Base-by-base conservation (phyloP, 2,113 vertebrate species). In the Merops nubicus region DNA sequence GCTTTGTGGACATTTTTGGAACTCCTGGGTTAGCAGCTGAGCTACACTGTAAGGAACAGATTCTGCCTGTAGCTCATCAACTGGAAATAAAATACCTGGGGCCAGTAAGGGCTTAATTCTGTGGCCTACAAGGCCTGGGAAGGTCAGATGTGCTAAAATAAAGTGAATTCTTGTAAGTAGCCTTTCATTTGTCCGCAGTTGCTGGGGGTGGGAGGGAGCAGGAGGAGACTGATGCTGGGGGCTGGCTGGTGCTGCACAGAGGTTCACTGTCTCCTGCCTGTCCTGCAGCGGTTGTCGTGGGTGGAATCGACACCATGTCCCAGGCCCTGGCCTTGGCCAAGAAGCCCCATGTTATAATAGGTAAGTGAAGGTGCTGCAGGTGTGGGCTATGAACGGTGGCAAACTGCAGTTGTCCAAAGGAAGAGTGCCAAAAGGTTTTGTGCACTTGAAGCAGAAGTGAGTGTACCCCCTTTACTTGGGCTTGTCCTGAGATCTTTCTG, bases 221-320 rank as follows among this genome's bases (percentile, higher is more conserved):
- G 33, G 12, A 76, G 25, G 36, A 50, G 79, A 15, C 8, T 56
- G 10, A 23, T 79, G 40, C 19, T 1, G 10, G 11, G 21, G 40
- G 10, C 21, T 73, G 40, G 6, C 69, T 84, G 47, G 20, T 38
- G 47, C 31, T 36, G 5, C 40, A 4, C 33, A n/a, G 36, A 40
- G 31, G 74, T 28, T 96, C 48, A 85, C 63, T 76, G 1, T 89
- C 2, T 89, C 94, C 13, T 83, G 1, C 95, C 95, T 92, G 38
- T 97, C 68, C 76, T 95, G 43, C 97, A 99, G 99, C 99, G 11
- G 99, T 99, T 59, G 96, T 99, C 42, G 99, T 99, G 15, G 99
- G 99, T 96, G 99, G 99, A 91, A 99, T 99, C 89, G 99, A 99
- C 83, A 98, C 99, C 28, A 99, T 99, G 99, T 99, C 99, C 36